Evolutionary conservation across 2,797 vertebrate genomes (phyloP).

Genomic region (Sebastes steindachneri): DNA sequence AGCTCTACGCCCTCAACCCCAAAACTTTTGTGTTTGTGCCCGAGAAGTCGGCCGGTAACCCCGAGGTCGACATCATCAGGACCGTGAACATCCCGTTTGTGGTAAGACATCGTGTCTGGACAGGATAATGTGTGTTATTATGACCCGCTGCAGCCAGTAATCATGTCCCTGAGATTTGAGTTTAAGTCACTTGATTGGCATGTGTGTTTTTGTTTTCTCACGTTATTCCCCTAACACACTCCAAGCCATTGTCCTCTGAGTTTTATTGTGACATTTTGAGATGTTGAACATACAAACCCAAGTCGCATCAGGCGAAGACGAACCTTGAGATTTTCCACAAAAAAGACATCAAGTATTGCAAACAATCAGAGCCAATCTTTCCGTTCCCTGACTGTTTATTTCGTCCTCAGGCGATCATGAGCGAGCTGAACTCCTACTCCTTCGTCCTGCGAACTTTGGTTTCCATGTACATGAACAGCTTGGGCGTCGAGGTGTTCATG

Average conservation of each 20-base stretch:
- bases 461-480: conserved; percentile 72
- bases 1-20: conserved; percentile 84
- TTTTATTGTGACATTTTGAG: conserved; percentile 19
- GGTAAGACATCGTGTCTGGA: conserved; percentile 69
- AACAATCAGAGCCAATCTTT: not conserved
- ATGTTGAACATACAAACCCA: not conserved
- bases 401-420: conserved; percentile 79
- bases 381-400: not conserved
- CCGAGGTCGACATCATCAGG: conserved; percentile 77
- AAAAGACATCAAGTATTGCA: not conserved
- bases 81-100: conserved; percentile 85
- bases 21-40: conserved; percentile 86
- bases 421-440: conserved; percentile 79
- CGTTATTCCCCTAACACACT: not conserved
- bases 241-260: conserved; percentile 6
- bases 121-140: conserved; percentile 6
- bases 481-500: conserved; percentile 78
- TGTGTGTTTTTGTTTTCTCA: not conserved
- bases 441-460: conserved; percentile 70
- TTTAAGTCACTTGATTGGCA: not conserved
- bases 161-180: not conserved
- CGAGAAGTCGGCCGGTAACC: conserved; percentile 84
- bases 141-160: not conserved
- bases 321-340: not conserved
- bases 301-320: not conserved